These are phyloP conservation scores for Sphaeramia orbicularis DNA, from an alignment of 2,797 vertebrate genomes.

Conservation along the genomic window DNA sequence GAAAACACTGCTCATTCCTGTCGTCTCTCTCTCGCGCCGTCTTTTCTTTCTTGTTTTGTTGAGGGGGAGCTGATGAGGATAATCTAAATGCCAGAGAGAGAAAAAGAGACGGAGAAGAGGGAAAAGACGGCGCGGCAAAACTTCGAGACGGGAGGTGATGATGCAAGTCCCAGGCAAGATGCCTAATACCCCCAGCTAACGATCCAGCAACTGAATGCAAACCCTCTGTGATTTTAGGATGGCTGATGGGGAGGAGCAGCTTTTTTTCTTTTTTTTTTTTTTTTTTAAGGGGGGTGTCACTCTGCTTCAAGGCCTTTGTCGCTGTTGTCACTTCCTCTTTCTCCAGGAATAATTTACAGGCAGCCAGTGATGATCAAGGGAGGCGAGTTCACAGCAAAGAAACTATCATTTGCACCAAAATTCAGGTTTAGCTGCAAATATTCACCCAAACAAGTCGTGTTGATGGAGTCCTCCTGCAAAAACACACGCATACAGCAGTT, in stretches of 20 bases:
- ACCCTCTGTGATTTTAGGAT: slow-evolving; percentile 72
- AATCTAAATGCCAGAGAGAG: slow-evolving; percentile 76
- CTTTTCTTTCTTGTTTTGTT: slow-evolving; percentile 63
- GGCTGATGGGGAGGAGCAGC: background rate
- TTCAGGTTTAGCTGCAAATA: too few species aligned
- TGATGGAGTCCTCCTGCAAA: too few species aligned
- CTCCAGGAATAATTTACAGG: slow-evolving; percentile 36
- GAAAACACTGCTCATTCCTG: too few species aligned
- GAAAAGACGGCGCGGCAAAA: slow-evolving; percentile 52
- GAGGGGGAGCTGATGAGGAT: slow-evolving; percentile 67
- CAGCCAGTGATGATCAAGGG: slow-evolving; percentile 52
- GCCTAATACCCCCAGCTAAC: slow-evolving; percentile 75
- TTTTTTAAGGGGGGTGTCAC: slow-evolving; percentile 9
- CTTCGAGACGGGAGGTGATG: slow-evolving; percentile 74
- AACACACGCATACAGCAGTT: too few species aligned
- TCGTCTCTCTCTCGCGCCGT: slow-evolving; percentile 30
- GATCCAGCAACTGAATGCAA: slow-evolving; percentile 80
- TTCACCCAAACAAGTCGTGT: too few species aligned
- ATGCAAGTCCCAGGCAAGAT: slow-evolving; percentile 84
- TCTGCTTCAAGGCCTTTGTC: slow-evolving; percentile 43
- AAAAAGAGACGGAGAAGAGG: slow-evolving; percentile 14
- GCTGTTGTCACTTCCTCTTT: slow-evolving; percentile 53
- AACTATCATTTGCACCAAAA: too few species aligned
- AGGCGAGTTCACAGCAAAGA: slow-evolving; percentile 13
- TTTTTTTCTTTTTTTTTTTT: background rate